These are phyloP conservation scores for Microtus pennsylvanicus DNA, from an alignment of 2,113 vertebrate species.

Conservation along the genomic window DNA sequence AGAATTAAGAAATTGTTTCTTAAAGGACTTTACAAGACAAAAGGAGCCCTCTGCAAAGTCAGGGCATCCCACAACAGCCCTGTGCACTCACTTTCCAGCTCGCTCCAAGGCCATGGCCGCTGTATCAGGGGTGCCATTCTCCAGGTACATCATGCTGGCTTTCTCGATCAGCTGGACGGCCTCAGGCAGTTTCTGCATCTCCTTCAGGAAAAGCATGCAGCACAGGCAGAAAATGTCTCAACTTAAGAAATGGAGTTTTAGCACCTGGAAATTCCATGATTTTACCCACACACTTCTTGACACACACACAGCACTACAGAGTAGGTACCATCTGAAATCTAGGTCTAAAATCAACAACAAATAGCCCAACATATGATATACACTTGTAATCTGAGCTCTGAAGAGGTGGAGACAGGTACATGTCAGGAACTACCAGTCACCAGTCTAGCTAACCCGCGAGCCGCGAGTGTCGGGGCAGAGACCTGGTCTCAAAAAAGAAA, in stretches of 20 bases:
- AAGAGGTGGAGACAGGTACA: not conserved
- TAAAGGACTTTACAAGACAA: not conserved
- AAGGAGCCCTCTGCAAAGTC: not conserved
- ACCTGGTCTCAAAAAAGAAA: not conserved
- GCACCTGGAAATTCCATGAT: not conserved
- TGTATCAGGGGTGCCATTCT: constrained; percentile 97
- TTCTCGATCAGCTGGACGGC: constrained; percentile 97
- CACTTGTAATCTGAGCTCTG: not conserved
- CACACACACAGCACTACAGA: not conserved
- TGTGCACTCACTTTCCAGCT: constrained; percentile 94
- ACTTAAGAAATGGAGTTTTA: not conserved
- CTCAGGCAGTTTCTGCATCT: constrained; percentile 96
- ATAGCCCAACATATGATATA: not conserved
- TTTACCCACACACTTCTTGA: not conserved
- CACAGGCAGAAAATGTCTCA: not conserved
- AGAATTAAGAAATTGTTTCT: not conserved
- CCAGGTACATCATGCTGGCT: constrained; percentile 98
- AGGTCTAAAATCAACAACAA: not conserved
- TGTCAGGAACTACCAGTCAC: not conserved
- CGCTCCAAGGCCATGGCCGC: constrained; percentile 97
- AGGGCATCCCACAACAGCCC: not conserved
- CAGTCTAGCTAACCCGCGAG: no score
- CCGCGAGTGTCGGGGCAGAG: not conserved
- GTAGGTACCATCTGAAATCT: not conserved
- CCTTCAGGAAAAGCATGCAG: constrained; percentile 83